Base-by-base conservation (phyloP, 2,888 invertebrate species). In the Drosophila falleni region DNA sequence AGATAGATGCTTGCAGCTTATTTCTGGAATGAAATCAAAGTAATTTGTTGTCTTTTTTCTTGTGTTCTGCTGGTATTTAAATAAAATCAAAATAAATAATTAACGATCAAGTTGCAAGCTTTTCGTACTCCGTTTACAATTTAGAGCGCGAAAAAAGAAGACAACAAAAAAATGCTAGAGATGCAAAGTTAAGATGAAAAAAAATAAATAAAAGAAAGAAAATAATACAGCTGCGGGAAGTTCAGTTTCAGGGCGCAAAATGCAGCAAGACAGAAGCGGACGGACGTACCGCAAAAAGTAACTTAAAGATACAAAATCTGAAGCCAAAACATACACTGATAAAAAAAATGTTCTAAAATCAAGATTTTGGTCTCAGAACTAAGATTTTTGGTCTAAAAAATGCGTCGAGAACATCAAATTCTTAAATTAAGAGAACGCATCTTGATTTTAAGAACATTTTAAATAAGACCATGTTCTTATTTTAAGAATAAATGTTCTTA, bases 271-370 rank as follows among this genome's bases (percentile, higher is more conserved):
- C 39, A 50, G n/a, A n/a, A 23, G 61, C 64, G 19, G 50, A 55
- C 63, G 47, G 49, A 64, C 63, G 47, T 46, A 64, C 66, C 61
- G 67, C 74, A 83, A 83, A 79, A 80, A 87, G 79, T 81, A 81
- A 71, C 84, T 81, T 65, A 74, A 77, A 83, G 81, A 84, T 81
- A 83, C 69, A 78, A 74, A 68, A 80, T 73, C 70, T 73, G 47
- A 61, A 78, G 68, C 66, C 54, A 58, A 58, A 63, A 53, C 55
- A 77, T 47, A n/a, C n/a, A n/a, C n/a, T n/a, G n/a, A n/a, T n/a
- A n/a, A n/a, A n/a, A n/a, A n/a, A n/a, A n/a, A n/a, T n/a, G n/a
- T n/a, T n/a, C n/a, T n/a, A n/a, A n/a, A n/a, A n/a, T n/a, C n/a
- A n/a, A n/a, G n/a, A n/a, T n/a, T n/a, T n/a, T n/a, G n/a, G n/a